These are phyloP conservation scores for Melikaiella ostensackeni DNA, from an alignment of 2,888 invertebrate species.

Conservation along the genomic window DNA sequence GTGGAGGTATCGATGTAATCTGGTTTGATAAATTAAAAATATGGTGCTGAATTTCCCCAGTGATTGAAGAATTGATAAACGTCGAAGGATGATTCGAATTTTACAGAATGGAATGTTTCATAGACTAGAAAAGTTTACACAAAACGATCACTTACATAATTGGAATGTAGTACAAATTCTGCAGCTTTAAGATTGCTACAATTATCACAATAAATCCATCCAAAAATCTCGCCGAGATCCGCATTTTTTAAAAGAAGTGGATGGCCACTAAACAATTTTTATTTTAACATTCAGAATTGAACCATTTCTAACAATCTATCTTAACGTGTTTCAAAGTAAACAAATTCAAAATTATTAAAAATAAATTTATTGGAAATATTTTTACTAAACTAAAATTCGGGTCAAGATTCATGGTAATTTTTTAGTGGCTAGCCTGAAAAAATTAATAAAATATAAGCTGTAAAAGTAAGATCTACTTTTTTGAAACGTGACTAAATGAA, in stretches of 20 bases:
- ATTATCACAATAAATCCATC: background rate
- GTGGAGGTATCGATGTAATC: background rate
- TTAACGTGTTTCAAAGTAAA: background rate
- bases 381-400: too few relatives aligned
- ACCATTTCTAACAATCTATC: too few relatives aligned
- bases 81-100: background rate
- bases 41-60: background rate
- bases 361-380: too few relatives aligned
- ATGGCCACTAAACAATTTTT: too few relatives aligned
- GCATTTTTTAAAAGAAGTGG: too few relatives aligned
- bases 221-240: background rate
- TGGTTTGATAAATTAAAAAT: background rate
- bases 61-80: background rate
- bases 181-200: background rate
- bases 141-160: background rate
- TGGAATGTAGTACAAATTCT: slow-evolving; percentile 1
- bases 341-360: background rate
- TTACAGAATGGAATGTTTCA: slow-evolving; percentile 23
- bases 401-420: too few relatives aligned
- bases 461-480: slow-evolving; percentile 2
- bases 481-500: background rate
- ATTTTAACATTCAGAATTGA: too few relatives aligned
- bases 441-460: background rate
- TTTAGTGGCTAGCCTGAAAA: background rate
- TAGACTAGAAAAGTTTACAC: slow-evolving; percentile 25